Base-by-base conservation (phyloP, 92 coral and sea anemone species). In the Siderastrea radians region DNA sequence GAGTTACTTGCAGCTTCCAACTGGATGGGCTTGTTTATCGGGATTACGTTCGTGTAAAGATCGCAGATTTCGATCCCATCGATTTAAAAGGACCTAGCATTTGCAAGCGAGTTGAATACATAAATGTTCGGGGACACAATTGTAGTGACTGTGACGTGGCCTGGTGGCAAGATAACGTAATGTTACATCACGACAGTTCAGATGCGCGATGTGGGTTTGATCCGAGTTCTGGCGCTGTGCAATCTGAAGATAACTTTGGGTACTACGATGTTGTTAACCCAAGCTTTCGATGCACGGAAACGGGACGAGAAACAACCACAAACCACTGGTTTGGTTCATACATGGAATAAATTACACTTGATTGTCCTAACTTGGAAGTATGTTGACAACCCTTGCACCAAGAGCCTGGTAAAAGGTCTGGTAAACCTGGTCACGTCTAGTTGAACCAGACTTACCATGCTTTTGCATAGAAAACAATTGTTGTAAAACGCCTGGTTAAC, bases 1-100 rank as follows among this genome's bases (percentile, higher is more conserved):
- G 96, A 48, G 83, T 90, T 57, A 93, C 96, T 5, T 86, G 94
- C 87, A 87, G 86, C 70, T 78, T 87, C 47, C 91, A 81, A 16
- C 64, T 61, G 47, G 84, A 82, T 67, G 93, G 94, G 44, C 59
- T 93, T 44, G 93, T 78, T 58, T 90, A 87, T 50, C 58, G 61
- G 12, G 96, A 93, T 69, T 87, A 90, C 87, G 92, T 82, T 64
- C 80, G 92, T 7, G 96, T 87, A 17, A 74, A 48, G 15, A 73
- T 79, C 6, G 47, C 71, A 0, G 83, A 83, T 14, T 64, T 90
- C 47, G 90, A 93, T 72, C 87, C 88, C 19, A 65, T 87, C 15
- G 76, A 75, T 16, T 83, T 87, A 16, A 46, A 51, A 14, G 88
- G 92, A 13, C 43, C 61, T 2, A 80, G 79, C 5, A 2, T 9